Base-by-base conservation (phyloP, 2,888 invertebrate genomes). In the Eristalis intricaria region DNA sequence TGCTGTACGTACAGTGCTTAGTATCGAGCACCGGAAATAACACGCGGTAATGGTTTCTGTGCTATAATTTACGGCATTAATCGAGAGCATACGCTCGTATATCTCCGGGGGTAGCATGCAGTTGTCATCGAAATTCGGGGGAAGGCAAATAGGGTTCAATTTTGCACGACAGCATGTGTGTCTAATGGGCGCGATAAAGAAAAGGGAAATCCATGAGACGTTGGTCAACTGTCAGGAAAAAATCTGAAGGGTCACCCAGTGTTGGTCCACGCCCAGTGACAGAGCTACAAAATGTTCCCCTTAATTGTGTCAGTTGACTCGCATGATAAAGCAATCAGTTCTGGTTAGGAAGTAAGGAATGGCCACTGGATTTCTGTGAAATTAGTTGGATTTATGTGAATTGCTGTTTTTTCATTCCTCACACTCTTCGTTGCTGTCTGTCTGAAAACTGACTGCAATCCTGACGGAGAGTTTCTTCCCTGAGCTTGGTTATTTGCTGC, bases 51-150 rank as follows among this genome's bases (percentile, higher is more conserved):
- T 82, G 83, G 83, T 74, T 86, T 83, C 56, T 65, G 61, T 73
- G 40, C 61, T 70, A 78, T 82, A 82, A 86, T 82, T 86, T 82
- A 78, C 60, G 77, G 60, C 69, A 65, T 60, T 77, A 77, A 86
- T 86, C 82, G 73, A 26, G 38, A 70, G 60, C 71, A 71, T 22
- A 15, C 10, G 69, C 43, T 65, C 58, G 43, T 68, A 86, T 74
- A 61, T 69, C 73, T 65, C 60, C 38, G 19, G 58, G 4, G 70
- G 77, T 74, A 82, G 40, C 65, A 65, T 74, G 35, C 60, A 78
- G 61, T 81, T 77, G 73, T 73, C 81, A 73, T 71, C 10, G 68
- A 43, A 60, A 50, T 69, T 69, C 61, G 7, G n/a, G n/a, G 4
- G 43, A n/a, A n/a, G 43, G 19, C 1, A 50, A 15, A 7, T 8